Base-by-base conservation (phyloP, 1,140 invertebrate genomes). In the Dryas iulia region DNA sequence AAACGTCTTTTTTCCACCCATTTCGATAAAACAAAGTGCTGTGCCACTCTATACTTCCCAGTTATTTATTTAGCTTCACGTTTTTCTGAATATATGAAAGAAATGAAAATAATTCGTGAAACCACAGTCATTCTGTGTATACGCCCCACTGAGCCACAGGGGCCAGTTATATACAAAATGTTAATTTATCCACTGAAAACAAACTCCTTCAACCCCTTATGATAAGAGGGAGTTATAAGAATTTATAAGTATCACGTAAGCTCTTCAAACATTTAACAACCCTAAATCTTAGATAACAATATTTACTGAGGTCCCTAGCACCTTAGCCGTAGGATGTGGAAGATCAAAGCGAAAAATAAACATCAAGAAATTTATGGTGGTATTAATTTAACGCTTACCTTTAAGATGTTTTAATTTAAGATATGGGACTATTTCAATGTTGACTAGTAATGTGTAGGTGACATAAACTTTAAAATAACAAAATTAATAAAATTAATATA, bases 311-410 rank as follows among this genome's bases (percentile, higher is more conserved):
- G 39, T 47, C 14, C 18, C 39, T 21, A 47, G 10, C 2, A 21
- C 14, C 14, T 3, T 21, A 47, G 7, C 14, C 14, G 6, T 21
- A 47, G 7, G 39, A 47, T 39, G 35, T 39, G 12, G 14, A 3
- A 47, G 39, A 47, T 47, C 39, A 47, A 47, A 21, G 39, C 5
- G 39, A 47, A 47, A 47, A 47, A 47, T 47, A 47, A 47, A 47
- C 39, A 47, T 11, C 3, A 7, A 21, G 21, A 47, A 8, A 47
- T 14, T 2, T 21, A 10, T 47, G 14, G 14, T 35, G 7, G 1
- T 47, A 47, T 21, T 3, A 18, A 10, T 18, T 11, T 14, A 14
- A 21, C 39, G 8, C 8, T 18, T 47, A 18, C 7, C 14, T 18
- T 47, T 47, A 39, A 39, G 12, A 4, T 39, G 33, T 39, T 39